phyloP scores from a whole-genome alignment of 2,888 invertebrate species.

The Cistogaster globosa region DNA sequence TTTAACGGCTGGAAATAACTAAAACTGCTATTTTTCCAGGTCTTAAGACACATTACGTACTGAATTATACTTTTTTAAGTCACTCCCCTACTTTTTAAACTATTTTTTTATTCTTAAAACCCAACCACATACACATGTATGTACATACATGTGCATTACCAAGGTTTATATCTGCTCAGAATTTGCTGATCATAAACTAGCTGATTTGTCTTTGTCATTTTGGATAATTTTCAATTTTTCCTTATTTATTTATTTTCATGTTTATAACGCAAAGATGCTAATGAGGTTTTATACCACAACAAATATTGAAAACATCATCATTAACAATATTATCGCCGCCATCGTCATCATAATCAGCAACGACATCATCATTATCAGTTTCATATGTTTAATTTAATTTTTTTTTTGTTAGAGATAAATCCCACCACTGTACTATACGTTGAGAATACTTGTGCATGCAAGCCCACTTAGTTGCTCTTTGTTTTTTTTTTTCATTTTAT shows the following conservation, averaged over 20 bases:
- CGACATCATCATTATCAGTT: constrained; percentile 44
- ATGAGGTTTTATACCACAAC: constrained; percentile 50
- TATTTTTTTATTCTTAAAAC: too few species aligned
- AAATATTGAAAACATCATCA: constrained; percentile 47
- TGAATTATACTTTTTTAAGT: too few species aligned
- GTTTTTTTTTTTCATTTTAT: constrained; percentile 38
- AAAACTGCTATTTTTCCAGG: too few species aligned
- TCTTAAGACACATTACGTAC: too few species aligned
- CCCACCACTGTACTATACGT: constrained; percentile 1
- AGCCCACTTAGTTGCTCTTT: constrained; percentile 32
- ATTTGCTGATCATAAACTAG: neutral
- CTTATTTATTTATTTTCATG: constrained; percentile 7
- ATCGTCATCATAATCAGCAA: neutral
- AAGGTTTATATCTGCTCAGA: neutral
- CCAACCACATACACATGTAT: too few species aligned
- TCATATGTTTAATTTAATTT: constrained; percentile 22
- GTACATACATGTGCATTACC: neutral
- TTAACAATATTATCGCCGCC: neutral
- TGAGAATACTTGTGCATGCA: constrained; percentile 7
- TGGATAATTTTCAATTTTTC: constrained; percentile 31
- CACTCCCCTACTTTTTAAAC: too few species aligned
- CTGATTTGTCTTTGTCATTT: constrained; percentile 26
- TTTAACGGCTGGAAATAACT: too few species aligned
- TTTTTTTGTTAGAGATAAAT: constrained; percentile 38
- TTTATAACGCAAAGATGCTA: constrained; percentile 37